phyloP scores from a whole-genome alignment of 1,140 invertebrate species.

The Monomorium pharaonis region DNA sequence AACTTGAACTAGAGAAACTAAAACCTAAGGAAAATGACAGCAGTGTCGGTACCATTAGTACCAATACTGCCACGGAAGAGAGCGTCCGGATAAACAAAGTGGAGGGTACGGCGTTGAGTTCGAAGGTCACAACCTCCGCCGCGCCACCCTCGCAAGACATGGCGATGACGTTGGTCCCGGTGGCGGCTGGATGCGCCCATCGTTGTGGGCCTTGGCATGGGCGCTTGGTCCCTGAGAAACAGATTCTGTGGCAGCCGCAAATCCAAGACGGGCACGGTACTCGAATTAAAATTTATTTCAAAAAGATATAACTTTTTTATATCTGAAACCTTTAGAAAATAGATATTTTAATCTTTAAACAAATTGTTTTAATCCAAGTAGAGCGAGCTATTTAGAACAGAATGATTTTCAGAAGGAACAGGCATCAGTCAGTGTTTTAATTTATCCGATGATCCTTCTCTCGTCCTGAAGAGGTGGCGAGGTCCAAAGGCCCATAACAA shows the following conservation, averaged over 20 bases:
- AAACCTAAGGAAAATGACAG: conserved; percentile 46
- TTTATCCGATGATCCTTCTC: conserved; percentile 86
- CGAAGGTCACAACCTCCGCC: conserved; percentile 75
- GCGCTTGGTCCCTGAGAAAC: conserved; percentile 86
- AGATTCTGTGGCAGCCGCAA: conserved; percentile 86
- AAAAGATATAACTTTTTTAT: neutral
- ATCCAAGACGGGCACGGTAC: conserved; percentile 66
- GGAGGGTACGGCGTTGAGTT: conserved; percentile 78
- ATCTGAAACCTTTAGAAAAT: neutral
- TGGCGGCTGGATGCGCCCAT: conserved; percentile 86
- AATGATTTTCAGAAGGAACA: conserved; percentile 85
- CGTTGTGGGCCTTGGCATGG: conserved; percentile 85
- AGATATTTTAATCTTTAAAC: neutral
- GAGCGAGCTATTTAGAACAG: neutral
- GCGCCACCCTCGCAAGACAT: conserved; percentile 81
- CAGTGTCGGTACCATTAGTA: neutral
- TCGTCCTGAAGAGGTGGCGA: conserved; percentile 90
- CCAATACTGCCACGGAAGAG: conserved; percentile 6
- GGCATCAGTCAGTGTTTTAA: conserved; percentile 79
- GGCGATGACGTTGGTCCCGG: conserved; percentile 86
- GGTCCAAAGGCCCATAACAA: conserved; percentile 91
- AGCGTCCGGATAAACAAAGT: conserved; percentile 69
- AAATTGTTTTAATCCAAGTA: neutral
- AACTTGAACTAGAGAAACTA: conserved; percentile 70
- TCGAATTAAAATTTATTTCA: neutral